These are phyloP conservation scores for Alces alces DNA, from an alignment of 2,113 vertebrate species.

Conservation along the genomic window DNA sequence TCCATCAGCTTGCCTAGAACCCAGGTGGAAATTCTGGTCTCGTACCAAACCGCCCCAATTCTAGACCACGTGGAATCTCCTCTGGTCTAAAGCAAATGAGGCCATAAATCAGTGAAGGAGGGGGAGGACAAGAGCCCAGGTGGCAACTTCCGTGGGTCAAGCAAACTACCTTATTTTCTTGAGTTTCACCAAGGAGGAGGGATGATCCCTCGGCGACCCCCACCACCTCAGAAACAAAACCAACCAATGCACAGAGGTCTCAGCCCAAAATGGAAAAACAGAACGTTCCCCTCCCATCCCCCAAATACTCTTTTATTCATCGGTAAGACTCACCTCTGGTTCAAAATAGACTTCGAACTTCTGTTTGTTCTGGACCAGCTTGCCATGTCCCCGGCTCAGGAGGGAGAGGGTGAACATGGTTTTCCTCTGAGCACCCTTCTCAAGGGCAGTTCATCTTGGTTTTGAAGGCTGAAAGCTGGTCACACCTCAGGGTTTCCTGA, in stretches of 20 bases:
- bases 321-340: slow-evolving; percentile 77
- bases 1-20: neutral
- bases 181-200: neutral
- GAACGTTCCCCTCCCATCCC: neutral
- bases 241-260: neutral
- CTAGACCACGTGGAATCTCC: neutral
- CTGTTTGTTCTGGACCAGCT: slow-evolving; percentile 74
- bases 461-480: slow-evolving; percentile 48
- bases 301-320: neutral
- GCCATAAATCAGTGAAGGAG: neutral
- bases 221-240: neutral
- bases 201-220: neutral
- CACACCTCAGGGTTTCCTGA: slow-evolving; percentile 56
- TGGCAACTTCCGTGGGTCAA: neutral
- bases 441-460: slow-evolving; percentile 46
- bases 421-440: slow-evolving; percentile 49
- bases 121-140: neutral
- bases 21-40: slow-evolving; percentile 45
- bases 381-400: slow-evolving; percentile 82
- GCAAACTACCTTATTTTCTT: neutral
- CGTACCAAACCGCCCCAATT: slow-evolving; percentile 10
- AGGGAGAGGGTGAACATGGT: slow-evolving; percentile 81
- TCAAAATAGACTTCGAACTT: slow-evolving; percentile 84
- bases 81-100: neutral
- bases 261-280: neutral